phyloP scores from a whole-genome alignment of 2,113 vertebrate genomes.

The Hypocryptadius cinnamomeus region DNA sequence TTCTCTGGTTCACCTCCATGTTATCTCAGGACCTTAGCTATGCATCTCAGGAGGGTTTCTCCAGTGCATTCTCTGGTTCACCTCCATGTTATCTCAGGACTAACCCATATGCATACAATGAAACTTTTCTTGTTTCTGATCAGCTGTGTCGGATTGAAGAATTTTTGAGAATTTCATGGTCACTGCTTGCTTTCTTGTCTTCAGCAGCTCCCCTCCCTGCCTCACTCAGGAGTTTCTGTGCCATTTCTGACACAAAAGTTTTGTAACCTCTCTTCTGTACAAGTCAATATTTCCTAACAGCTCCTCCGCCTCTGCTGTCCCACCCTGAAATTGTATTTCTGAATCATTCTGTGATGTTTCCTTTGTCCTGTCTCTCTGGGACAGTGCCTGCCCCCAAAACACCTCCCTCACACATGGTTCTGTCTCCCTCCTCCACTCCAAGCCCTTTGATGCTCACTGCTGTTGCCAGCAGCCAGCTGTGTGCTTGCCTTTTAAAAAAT shows the following conservation, averaged over 20 bases:
- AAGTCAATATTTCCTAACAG: background rate
- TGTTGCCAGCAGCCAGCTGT: constrained; percentile 23
- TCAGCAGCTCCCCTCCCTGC: background rate
- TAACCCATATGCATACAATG: background rate
- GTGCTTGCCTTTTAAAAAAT: background rate
- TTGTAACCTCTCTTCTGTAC: background rate
- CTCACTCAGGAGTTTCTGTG: background rate
- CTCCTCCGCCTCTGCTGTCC: background rate
- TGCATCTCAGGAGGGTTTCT: background rate
- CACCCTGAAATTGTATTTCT: background rate
- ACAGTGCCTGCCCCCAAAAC: background rate
- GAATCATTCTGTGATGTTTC: background rate
- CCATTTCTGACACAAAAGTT: background rate
- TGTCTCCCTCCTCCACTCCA: background rate
- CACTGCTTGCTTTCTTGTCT: background rate
- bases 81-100: background rate
- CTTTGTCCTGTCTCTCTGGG: background rate
- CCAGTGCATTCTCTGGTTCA: background rate
- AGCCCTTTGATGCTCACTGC: constrained; percentile 3
- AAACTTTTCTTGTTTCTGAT: background rate
- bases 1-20: no score
- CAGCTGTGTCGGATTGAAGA: background rate
- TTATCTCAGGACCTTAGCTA: background rate
- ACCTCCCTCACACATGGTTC: background rate
- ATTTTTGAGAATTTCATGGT: background rate